These are phyloP conservation scores for Molossus molossus DNA, from an alignment of 2,797 vertebrate genomes.

Conservation along the genomic window DNA sequence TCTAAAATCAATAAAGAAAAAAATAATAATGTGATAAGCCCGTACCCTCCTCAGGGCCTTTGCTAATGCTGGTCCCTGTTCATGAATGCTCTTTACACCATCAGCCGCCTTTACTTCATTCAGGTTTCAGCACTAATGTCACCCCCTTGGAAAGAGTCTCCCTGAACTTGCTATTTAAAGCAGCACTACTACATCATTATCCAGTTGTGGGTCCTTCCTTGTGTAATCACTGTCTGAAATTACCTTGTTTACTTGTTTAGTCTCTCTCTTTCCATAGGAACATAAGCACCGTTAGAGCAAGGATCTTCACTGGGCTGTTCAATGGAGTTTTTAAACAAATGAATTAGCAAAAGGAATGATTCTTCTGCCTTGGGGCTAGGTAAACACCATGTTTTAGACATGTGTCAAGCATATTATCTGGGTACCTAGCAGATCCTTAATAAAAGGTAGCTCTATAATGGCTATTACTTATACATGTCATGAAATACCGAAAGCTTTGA, in stretches of 20 bases:
- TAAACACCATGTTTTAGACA: background rate
- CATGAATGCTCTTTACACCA: background rate
- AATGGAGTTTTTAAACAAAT: conserved; percentile 12
- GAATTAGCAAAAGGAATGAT: conserved; percentile 28
- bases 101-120: background rate
- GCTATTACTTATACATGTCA: background rate
- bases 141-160: background rate
- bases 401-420: background rate
- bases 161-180: conserved; percentile 28
- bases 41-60: background rate
- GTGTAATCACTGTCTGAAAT: background rate
- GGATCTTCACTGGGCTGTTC: background rate
- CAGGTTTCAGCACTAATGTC: background rate
- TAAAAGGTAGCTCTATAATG: background rate
- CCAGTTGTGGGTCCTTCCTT: background rate
- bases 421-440: background rate
- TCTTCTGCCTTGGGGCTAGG: background rate
- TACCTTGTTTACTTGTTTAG: background rate
- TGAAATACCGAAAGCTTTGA: background rate
- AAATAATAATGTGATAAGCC: background rate
- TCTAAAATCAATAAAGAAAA: no score
- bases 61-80: background rate
- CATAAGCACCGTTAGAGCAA: background rate
- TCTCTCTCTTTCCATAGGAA: background rate
- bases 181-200: background rate